Base-by-base conservation (phyloP, 2,113 vertebrate species). In the Alligator mississippiensis region DNA sequence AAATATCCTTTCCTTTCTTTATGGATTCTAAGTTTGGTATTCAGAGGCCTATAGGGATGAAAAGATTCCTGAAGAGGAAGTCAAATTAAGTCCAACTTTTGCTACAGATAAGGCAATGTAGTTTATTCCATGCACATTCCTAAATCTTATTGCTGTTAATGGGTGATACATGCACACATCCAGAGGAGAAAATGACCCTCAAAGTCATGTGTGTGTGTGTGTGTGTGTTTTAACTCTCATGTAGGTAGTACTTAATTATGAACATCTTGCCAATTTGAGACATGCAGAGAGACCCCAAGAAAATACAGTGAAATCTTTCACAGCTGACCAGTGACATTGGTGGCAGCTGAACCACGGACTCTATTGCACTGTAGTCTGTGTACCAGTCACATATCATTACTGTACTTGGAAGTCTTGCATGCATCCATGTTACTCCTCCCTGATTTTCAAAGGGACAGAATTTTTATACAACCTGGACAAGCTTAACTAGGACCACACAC, bases 401-500 rank as follows among this genome's bases (percentile, higher is more conserved):
- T 54, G 24, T 78, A n/a, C 25, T 84, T 30, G 57, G 58, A 54
- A 94, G 57, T 81, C 80, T 80, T 91, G 86, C 22, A 58, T 66
- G 18, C 54, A 66, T 68, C 63, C 63, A 0, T 3, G 2, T 94
- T 88, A 84, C 90, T 84, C 34, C 57, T 0, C 0, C 18, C 27
- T 81, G 68, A 76, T 30, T 91, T 77, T 91, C 55, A 88, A 92
- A 89, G 80, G 75, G 54, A 55, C 90, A 59, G 84, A 89, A 81
- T 94, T 96, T 47, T 88, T 74, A 24, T 80, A 72, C 85, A 95
- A 25, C 60, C 74, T 88, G 82, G 25, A 93, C 68, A 11, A 84
- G 77, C 85, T 94, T 94, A 97, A 95, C 75, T 96, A 93, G 87
- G 92, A 93, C 95, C 91, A 95, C 92, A 95, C 89, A 89, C 82